These are phyloP conservation scores for Empidonax traillii DNA, from an alignment of 2,113 vertebrate genomes.

Conservation along the genomic window DNA sequence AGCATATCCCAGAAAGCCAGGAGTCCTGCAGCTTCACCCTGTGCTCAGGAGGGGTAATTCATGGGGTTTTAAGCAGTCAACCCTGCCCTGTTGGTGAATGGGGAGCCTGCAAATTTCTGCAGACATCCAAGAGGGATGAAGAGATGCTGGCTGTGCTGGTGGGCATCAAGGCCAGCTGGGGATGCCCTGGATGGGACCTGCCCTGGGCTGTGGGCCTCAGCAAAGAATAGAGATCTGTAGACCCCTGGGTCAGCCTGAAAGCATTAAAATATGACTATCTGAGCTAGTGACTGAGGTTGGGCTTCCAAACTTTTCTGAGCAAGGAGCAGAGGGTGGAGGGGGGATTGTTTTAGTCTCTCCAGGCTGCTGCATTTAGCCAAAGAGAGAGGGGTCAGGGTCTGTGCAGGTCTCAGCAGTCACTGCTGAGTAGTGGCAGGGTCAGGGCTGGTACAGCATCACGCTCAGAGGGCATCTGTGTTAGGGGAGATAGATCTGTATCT, in stretches of 20 bases:
- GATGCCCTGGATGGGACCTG: neutral
- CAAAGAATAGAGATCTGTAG: neutral
- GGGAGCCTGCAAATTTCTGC: neutral
- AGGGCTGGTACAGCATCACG: neutral
- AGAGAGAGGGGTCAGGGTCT: neutral
- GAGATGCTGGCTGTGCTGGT: neutral
- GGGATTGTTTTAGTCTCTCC: neutral
- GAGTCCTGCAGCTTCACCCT: neutral
- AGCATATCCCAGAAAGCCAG: neutral
- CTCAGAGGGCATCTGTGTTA: neutral
- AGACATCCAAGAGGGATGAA: neutral
- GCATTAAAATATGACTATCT: neutral
- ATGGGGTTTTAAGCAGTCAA: neutral
- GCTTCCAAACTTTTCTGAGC: neutral
- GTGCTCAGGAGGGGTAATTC: neutral
- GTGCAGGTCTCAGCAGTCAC: neutral
- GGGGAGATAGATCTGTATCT: neutral
- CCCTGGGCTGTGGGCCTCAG: neutral
- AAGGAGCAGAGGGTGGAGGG: neutral
- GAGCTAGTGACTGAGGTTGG: neutral
- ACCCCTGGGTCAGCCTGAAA: neutral
- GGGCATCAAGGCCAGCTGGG: neutral
- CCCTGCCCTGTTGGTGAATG: neutral
- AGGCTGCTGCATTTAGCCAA: neutral
- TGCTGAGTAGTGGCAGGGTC: neutral